Percentiles rank a stretch among this genome's conserved stretches.
Conservation (phyloP, 2,888 invertebrate genomes). For the Apodemia zela region DNA sequence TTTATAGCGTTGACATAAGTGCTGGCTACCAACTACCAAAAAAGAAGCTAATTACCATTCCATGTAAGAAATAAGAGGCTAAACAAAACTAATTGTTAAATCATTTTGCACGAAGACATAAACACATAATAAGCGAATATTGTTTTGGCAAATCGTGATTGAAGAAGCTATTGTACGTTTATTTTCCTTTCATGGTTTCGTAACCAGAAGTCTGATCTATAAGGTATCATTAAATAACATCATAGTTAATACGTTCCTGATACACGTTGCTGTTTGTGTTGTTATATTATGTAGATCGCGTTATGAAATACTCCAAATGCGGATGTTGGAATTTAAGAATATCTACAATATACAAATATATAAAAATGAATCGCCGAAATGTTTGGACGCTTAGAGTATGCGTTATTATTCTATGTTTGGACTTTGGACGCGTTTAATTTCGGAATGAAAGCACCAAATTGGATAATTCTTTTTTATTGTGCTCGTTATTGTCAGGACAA, state of each 20-base stretch:
- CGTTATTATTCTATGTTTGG: too few species aligned
- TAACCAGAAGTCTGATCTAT: slow-evolving; percentile 25
- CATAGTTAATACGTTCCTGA: slow-evolving; percentile 17
- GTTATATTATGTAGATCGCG: slow-evolving; percentile 15
- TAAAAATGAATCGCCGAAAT: too few species aligned
- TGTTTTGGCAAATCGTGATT: slow-evolving; percentile 23
- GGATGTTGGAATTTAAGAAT: background rate
- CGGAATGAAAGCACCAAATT: too few species aligned
- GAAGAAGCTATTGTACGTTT: slow-evolving; percentile 26
- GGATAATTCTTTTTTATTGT: too few species aligned
- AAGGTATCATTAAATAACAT: slow-evolving; percentile 23
- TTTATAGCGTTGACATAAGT: background rate
- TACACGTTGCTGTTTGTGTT: slow-evolving; percentile 17
- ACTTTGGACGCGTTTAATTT: too few species aligned
- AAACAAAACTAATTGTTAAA: slow-evolving; percentile 6
- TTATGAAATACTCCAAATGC: slow-evolving; percentile 14
- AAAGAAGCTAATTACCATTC: background rate
- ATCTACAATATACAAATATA: too few species aligned
- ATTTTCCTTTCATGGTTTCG: slow-evolving; percentile 29
- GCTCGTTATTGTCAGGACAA: too few species aligned
- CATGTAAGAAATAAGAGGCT: background rate
- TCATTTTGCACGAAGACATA: background rate
- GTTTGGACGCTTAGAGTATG: too few species aligned
- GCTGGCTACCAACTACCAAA: background rate
- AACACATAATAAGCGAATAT: slow-evolving; percentile 18